phyloP scores from a whole-genome alignment of 2,888 invertebrate genomes.

The Dyspetes luteomarginatus region DNA sequence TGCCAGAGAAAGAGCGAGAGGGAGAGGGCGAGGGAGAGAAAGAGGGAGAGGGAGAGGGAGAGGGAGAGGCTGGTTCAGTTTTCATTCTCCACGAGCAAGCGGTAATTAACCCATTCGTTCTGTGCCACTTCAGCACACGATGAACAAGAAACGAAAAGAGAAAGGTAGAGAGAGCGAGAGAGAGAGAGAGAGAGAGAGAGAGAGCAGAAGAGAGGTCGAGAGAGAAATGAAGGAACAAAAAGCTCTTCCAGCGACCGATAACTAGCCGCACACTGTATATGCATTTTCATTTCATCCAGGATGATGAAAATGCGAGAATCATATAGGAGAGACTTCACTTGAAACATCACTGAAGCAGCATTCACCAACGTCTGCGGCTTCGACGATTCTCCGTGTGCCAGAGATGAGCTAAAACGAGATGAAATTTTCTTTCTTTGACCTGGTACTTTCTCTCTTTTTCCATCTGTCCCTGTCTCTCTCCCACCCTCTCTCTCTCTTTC shows the following conservation, averaged over 20 bases:
- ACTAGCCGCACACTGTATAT: conserved; percentile 47
- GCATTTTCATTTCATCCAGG: conserved; percentile 3
- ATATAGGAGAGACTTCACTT: not conserved
- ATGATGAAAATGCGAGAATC: conserved; percentile 9
- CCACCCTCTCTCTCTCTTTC: too few species aligned
- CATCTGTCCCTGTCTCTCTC: too few species aligned
- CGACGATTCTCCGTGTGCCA: not conserved
- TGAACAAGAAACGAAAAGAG: not conserved
- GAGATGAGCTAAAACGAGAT: not conserved
- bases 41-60: not conserved
- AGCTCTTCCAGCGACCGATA: conserved; percentile 45
- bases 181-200: conserved; percentile 9
- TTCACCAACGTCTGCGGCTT: not conserved
- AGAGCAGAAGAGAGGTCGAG: not conserved
- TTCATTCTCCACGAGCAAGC: conserved; percentile 5
- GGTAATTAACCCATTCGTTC: conserved; percentile 36
- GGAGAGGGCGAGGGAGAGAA: conserved; percentile 10
- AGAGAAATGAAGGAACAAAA: conserved; percentile 34
- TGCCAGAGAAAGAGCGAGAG: conserved; percentile 2
- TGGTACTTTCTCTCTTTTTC: too few species aligned
- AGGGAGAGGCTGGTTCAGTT: not conserved
- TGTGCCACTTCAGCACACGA: conserved; percentile 13
- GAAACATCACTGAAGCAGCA: not conserved
- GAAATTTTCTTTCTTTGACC: not conserved
- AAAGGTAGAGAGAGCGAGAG: conserved; percentile 6